phyloP scores from a whole-genome alignment of 2,113 vertebrate species.

The Falco punctatus region DNA sequence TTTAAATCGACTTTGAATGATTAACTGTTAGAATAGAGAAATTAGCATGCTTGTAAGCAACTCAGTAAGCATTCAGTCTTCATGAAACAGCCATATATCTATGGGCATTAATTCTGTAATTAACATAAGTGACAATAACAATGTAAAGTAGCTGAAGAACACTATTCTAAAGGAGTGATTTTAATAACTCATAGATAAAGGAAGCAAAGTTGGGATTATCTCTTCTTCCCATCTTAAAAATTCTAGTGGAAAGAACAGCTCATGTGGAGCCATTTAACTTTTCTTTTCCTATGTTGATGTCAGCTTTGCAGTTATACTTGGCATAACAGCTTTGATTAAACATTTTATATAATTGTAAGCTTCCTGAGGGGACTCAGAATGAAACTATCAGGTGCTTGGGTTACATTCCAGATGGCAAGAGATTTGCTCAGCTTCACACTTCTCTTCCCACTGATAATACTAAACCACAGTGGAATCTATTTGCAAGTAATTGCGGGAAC shows the following conservation, averaged over 20 bases:
- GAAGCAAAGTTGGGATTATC: background rate
- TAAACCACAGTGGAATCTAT: slow-evolving; percentile 49
- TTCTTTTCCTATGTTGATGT: slow-evolving; percentile 49
- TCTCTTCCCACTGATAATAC: slow-evolving; percentile 55
- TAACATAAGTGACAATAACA: background rate
- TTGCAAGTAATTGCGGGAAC: slow-evolving; percentile 49
- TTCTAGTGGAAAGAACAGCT: slow-evolving; percentile 31
- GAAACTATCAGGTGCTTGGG: slow-evolving; percentile 54
- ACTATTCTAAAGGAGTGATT: background rate
- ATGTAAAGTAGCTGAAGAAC: background rate
- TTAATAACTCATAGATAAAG: slow-evolving; percentile 7
- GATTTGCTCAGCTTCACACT: slow-evolving; percentile 56
- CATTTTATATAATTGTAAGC: slow-evolving; percentile 57
- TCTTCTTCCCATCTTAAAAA: slow-evolving; percentile 10
- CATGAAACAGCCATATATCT: background rate
- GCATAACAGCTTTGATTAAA: slow-evolving; percentile 59
- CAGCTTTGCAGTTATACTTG: slow-evolving; percentile 58
- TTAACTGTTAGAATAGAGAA: background rate
- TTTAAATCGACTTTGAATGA: background rate
- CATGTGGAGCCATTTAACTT: slow-evolving; percentile 37
- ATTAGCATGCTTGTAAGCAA: background rate
- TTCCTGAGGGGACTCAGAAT: slow-evolving; percentile 51
- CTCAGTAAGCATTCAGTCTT: background rate
- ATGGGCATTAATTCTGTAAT: background rate
- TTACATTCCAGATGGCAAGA: slow-evolving; percentile 62